Evolutionary conservation across 2,113 vertebrate genomes (phyloP).

Genomic region (Pampusana beccarii): DNA sequence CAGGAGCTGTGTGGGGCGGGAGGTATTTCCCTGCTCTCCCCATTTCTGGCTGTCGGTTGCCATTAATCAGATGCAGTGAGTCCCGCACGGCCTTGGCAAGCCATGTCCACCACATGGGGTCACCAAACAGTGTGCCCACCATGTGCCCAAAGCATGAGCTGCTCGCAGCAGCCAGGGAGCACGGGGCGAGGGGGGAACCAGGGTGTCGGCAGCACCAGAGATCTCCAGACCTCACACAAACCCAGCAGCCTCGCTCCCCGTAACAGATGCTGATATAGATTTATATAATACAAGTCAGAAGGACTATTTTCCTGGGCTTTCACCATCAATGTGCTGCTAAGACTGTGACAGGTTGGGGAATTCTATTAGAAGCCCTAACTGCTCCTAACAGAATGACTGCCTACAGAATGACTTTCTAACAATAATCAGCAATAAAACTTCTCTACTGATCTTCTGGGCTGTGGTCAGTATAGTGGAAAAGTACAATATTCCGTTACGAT

Average conservation of each 20-base stretch:
- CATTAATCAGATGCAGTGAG: neutral
- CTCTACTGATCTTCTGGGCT: neutral
- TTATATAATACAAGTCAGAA: neutral
- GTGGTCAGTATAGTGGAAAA: neutral
- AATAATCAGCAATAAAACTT: neutral
- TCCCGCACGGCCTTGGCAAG: neutral
- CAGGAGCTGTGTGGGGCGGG: rapidly evolving
- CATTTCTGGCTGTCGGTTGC: neutral
- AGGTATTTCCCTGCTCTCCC: neutral
- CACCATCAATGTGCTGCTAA: no score
- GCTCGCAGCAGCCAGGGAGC: rapidly evolving
- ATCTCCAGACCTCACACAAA: neutral
- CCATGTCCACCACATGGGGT: rapidly evolving
- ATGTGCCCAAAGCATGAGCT: rapidly evolving
- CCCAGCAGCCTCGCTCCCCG: neutral
- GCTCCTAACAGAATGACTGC: no score
- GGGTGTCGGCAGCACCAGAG: rapidly evolving
- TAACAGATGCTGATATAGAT: rapidly evolving
- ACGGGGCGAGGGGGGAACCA: rapidly evolving
- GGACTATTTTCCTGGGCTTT: neutral
- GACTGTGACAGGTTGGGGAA: neutral
- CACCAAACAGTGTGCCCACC: rapidly evolving
- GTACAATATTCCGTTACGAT: neutral
- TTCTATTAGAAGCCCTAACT: neutral
- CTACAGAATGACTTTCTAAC: neutral